A percentile compares a stretch with the other conserved stretches of the same genome.
Evolutionary conservation across 2,113 vertebrate genomes (phyloP).

Genomic region (Stegostoma tigrinum): DNA sequence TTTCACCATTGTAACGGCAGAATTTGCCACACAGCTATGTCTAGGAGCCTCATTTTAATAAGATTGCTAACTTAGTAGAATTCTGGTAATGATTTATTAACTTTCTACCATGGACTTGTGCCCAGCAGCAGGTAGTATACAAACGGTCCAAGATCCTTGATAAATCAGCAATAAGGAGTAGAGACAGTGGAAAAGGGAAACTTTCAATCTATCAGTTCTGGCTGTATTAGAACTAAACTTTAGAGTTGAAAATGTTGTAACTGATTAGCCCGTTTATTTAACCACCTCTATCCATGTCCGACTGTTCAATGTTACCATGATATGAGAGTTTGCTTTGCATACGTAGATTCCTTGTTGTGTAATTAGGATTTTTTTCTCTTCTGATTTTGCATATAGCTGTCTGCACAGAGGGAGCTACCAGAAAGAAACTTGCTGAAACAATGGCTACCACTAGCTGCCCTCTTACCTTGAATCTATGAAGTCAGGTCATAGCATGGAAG

Average conservation of each 20-base stretch:
- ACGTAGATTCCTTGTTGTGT: not conserved
- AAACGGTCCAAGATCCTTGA: not conserved
- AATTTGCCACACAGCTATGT: constrained; percentile 2
- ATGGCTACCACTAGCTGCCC: not conserved
- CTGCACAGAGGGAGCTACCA: not conserved
- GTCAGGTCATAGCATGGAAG: not conserved
- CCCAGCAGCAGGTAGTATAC: not conserved
- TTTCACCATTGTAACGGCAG: not conserved
- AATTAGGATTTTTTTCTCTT: no score
- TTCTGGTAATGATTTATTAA: not conserved
- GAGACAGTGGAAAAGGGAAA: no score
- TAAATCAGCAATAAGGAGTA: not conserved
- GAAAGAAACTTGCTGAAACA: not conserved
- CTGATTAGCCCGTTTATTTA: not conserved
- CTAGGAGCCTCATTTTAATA: not conserved
- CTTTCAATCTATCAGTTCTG: not conserved
- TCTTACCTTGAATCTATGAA: not conserved
- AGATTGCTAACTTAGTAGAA: not conserved
- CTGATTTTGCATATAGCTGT: not conserved
- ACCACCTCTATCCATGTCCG: not conserved
- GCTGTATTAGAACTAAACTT: not conserved
- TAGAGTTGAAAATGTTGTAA: not conserved
- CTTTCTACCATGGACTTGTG: not conserved
- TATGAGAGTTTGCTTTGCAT: not conserved
- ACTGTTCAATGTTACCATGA: not conserved